Conservation (phyloP, 2,113 vertebrate species). For the Otis tarda region DNA sequence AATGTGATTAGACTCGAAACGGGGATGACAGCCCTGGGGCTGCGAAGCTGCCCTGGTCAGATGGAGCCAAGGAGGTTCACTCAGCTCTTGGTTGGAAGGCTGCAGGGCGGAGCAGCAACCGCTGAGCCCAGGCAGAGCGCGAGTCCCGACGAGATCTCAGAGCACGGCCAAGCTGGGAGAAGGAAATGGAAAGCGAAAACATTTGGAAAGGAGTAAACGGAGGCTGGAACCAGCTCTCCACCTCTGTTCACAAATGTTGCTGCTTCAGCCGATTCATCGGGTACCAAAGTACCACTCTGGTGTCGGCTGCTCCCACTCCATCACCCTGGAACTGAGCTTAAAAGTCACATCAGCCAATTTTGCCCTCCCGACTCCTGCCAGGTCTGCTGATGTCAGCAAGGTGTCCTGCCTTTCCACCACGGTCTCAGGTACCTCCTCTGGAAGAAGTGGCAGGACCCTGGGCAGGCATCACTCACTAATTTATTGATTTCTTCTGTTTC, state of each 20-base stretch:
- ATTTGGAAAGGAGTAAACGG: neutral
- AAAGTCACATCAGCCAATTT: neutral
- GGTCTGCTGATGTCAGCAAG: neutral
- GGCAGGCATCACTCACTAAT: neutral
- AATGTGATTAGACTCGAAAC: neutral
- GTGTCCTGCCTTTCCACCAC: neutral
- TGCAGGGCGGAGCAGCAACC: neutral
- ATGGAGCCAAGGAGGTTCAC: neutral
- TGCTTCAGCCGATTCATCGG: rapidly evolving
- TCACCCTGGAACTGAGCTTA: neutral
- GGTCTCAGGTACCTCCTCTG: neutral
- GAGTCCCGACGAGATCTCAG: neutral
- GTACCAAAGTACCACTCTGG: neutral
- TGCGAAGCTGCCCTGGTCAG: rapidly evolving
- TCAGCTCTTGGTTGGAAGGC: neutral
- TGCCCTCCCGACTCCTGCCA: neutral
- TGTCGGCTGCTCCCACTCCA: neutral
- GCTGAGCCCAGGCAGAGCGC: neutral
- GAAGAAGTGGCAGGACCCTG: neutral
- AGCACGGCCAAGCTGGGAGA: neutral
- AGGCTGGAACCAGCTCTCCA: neutral
- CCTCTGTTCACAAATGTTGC: neutral
- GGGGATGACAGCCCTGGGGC: rapidly evolving
- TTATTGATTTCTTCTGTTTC: neutral
- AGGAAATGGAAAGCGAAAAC: neutral